Evolutionary conservation across 1,140 invertebrate genomes (phyloP), one percentile per base, ranked within the genome.

Genomic region (Bursaphelenchus mucronatus): DNA sequence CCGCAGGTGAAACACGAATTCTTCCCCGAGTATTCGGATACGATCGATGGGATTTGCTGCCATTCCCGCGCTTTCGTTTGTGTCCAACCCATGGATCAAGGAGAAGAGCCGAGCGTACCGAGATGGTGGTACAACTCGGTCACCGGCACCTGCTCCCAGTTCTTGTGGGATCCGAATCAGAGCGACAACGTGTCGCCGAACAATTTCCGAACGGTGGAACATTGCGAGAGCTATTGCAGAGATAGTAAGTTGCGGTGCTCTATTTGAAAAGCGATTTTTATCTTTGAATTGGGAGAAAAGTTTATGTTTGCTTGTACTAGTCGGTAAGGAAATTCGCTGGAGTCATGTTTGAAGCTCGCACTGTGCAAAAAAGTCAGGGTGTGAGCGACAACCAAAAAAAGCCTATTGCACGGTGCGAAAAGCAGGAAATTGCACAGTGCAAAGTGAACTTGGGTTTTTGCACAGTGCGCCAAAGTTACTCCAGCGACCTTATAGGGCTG

Each of bases 101-200:
- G 76, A 15, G 76, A 77, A 6, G 78, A 79, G 30, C 76, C 76
- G 7, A 75, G 75, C 8, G 64, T 77, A 11, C 76, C 76, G 4
- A 66, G 76, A 30, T 78, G 76, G 76, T 78, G 78, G 78, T 78
- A 76, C 58, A 77, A 75, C 44, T 68, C 70, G 15, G 63, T 80
- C 9, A 78, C 76, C 4, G 76, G 76, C 17, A 80, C 76, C 41
- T 78, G 76, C 41, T 55, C 59, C 0, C 78, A 80, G 17, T 78
- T 78, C 52, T 69, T 78, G 51, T 78, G 78, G 78, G 76, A 78
- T 57, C 68, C 76, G 2, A 66, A 68, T 55, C 75, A 76, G 21
- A 65, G 64, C 11, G 73, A 71, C 7, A 70, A 72, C 41, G 78
- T 76, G 2, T 80, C 77, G 13, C 78, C 76, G 15, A 78, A 78